Conservation (phyloP, 2,888 invertebrate species). For the Hirtodrosophila trivittata region DNA sequence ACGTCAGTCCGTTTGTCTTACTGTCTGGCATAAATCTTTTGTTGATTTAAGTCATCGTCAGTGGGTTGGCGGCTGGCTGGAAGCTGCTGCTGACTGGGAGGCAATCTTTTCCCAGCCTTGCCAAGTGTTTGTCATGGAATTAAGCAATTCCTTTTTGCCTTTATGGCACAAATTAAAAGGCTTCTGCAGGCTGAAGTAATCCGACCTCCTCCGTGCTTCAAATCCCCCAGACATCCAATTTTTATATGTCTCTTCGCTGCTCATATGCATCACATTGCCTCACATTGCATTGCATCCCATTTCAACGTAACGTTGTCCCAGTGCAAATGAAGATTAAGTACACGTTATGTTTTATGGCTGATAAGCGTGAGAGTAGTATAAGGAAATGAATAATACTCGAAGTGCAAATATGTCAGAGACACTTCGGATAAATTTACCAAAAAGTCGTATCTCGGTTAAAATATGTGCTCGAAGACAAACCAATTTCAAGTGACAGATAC, state of each 20-base stretch:
- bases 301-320: conserved; percentile 27
- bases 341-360: conserved; percentile 51
- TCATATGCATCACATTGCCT: conserved; percentile 1
- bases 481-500: too few species aligned
- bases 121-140: conserved; percentile 72
- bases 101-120: too few species aligned
- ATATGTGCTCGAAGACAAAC: background rate
- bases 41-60: conserved; percentile 74
- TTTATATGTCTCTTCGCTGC: too few species aligned
- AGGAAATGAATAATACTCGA: conserved; percentile 26
- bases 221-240: background rate
- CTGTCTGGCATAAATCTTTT: conserved; percentile 71
- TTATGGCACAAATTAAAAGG: conserved; percentile 74
- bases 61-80: conserved; percentile 15
- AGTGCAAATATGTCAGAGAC: conserved; percentile 13
- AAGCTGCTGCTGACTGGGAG: background rate
- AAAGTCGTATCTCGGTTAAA: too few species aligned
- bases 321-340: conserved; percentile 58
- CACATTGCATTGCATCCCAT: too few species aligned
- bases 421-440: too few species aligned
- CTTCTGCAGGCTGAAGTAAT: conserved; percentile 34
- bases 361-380: conserved; percentile 35
- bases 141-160: conserved; percentile 66
- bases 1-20: conserved; percentile 2
- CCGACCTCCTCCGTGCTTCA: background rate